A percentile compares a stretch with the other conserved stretches of the same genome.
phyloP scores from a whole-genome alignment of 1,140 invertebrate species.

The Drosophila suzukii region DNA sequence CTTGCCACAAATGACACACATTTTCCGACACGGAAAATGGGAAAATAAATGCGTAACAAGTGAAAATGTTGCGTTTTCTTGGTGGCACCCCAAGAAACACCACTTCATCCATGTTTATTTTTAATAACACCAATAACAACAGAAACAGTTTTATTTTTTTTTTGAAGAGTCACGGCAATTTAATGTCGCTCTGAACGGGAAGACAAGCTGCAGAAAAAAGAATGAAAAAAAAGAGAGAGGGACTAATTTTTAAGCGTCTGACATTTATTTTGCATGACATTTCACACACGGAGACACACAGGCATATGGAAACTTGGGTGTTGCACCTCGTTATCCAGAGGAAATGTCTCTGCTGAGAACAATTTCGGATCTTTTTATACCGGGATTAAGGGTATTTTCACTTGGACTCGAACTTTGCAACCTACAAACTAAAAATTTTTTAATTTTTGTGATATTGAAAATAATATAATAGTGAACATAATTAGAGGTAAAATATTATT shows the following conservation, averaged over 20 bases:
- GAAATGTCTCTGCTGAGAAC: conserved; percentile 31
- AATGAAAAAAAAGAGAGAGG: conserved; percentile 23
- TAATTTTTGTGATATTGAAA: neutral
- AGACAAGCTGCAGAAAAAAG: conserved; percentile 6
- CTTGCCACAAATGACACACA: conserved; percentile 61
- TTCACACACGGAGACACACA: conserved; percentile 53
- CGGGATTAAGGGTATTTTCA: neutral
- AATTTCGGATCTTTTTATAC: conserved; percentile 12
- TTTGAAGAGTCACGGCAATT: conserved; percentile 63
- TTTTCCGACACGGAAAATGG: conserved; percentile 47
- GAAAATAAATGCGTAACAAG: conserved; percentile 70
- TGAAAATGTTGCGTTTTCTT: conserved; percentile 59
- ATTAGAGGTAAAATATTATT: too few species aligned
- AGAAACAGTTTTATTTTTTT: conserved; percentile 36
- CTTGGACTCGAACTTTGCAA: neutral
- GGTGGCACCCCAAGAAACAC: conserved; percentile 20
- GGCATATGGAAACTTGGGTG: conserved; percentile 53
- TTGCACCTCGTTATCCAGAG: conserved; percentile 70
- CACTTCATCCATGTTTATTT: conserved; percentile 60
- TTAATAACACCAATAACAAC: conserved; percentile 55
- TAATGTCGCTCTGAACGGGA: conserved; percentile 26
- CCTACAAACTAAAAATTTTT: too few species aligned
- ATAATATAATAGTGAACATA: too few species aligned
- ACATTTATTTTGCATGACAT: conserved; percentile 78
- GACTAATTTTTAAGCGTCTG: conserved; percentile 60